Evolutionary conservation across 1,140 invertebrate species (phyloP).

Genomic region (Alviniconcha marisindica): DNA sequence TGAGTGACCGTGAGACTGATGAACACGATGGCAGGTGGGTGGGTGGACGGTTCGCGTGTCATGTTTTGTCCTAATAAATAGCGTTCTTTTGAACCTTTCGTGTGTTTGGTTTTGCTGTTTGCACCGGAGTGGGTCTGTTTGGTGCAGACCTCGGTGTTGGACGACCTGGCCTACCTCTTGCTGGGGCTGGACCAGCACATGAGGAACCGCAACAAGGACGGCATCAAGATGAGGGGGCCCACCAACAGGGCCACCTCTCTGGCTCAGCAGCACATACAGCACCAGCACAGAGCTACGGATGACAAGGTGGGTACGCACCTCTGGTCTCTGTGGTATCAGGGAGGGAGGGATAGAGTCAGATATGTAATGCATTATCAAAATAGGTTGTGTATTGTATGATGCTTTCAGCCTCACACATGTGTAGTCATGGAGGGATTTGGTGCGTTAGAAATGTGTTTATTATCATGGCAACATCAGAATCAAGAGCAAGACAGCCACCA

Average conservation of each 20-base stretch:
- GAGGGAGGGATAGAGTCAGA: not conserved
- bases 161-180: slow-evolving; percentile 40
- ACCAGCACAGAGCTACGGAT: slow-evolving; percentile 5
- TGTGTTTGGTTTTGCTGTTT: too few species aligned
- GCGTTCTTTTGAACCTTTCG: too few species aligned
- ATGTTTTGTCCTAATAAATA: too few species aligned
- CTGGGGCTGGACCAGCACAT: slow-evolving; percentile 5
- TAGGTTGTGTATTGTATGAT: not conserved
- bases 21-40: too few species aligned
- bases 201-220: slow-evolving; percentile 11
- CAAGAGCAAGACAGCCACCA: too few species aligned
- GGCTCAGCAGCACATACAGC: slow-evolving; percentile 17
- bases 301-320: slow-evolving; percentile 11
- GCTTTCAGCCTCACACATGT: not conserved
- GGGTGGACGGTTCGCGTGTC: too few species aligned
- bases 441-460: too few species aligned
- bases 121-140: not conserved
- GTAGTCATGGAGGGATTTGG: too few species aligned
- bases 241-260: not conserved
- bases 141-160: slow-evolving; percentile 22
- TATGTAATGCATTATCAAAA: not conserved
- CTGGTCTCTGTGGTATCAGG: too few species aligned
- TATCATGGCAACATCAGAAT: too few species aligned
- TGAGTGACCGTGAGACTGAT: too few species aligned
- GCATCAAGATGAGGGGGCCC: not conserved